These are phyloP conservation scores for Nematopogon swammerdamellus DNA, from an alignment of 2,888 invertebrate species.

Conservation along the genomic window DNA sequence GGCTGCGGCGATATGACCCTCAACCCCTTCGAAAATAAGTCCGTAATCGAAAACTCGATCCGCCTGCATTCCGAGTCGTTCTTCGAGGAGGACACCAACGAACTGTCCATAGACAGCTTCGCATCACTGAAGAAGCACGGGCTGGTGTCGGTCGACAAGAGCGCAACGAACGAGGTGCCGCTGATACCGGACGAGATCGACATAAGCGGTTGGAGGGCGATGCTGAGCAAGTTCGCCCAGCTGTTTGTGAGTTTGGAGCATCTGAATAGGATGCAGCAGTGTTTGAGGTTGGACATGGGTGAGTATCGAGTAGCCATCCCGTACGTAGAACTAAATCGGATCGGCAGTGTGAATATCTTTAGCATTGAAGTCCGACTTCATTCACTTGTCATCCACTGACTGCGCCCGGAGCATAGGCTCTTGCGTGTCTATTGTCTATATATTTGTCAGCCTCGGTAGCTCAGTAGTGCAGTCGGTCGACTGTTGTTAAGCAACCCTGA, in stretches of 20 bases:
- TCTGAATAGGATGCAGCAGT: conserved; percentile 36
- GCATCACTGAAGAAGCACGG: conserved; percentile 46
- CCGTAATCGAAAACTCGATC: conserved; percentile 35
- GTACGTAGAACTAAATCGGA: too few species aligned
- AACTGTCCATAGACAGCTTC: conserved; percentile 44
- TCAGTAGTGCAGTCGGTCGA: too few species aligned
- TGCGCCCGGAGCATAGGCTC: too few species aligned
- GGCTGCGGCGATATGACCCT: conserved; percentile 39
- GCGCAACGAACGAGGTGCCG: conserved; percentile 20
- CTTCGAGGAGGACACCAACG: conserved; percentile 34
- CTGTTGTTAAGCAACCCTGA: too few species aligned
- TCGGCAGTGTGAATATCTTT: too few species aligned
- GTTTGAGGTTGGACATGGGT: conserved; percentile 41
- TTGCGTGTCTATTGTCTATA: too few species aligned
- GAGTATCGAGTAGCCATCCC: conserved; percentile 14
- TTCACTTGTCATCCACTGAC: too few species aligned
- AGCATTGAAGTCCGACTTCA: too few species aligned
- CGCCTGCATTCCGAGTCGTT: conserved; percentile 41
- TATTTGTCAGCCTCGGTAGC: too few species aligned
- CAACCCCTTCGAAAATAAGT: conserved; percentile 41
- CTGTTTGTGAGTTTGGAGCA: conserved; percentile 47
- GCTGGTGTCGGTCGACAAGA: conserved; percentile 21
- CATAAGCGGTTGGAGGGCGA: conserved; percentile 45
- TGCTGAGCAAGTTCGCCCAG: conserved; percentile 46
- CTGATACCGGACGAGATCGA: conserved; percentile 48